phyloP scores from a whole-genome alignment of 2,113 vertebrate species.

The Rhynchomys soricoides region DNA sequence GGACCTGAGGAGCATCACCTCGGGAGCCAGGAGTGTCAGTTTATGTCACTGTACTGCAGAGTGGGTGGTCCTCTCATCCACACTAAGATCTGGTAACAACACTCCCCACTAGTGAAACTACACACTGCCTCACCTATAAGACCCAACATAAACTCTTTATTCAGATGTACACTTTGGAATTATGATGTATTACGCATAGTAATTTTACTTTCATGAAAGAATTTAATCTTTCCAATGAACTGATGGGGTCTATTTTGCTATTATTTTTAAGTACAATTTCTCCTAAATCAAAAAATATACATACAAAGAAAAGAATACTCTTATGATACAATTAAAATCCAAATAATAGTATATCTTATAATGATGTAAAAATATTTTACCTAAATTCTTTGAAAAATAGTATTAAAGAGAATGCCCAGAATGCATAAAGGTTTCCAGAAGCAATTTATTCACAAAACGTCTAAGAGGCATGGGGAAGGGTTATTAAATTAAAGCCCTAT shows the following conservation, averaged over 20 bases:
- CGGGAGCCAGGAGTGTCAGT: not conserved
- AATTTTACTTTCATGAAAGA: not conserved
- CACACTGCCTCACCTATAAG: not conserved
- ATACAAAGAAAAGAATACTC: not conserved
- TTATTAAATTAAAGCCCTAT: constrained; percentile 27
- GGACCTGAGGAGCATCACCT: not conserved
- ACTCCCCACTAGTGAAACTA: constrained; percentile 28
- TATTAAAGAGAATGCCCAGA: not conserved
- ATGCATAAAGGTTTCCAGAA: not conserved
- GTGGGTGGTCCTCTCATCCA: not conserved
- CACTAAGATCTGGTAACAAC: not conserved
- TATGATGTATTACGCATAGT: not conserved
- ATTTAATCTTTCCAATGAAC: constrained; percentile 3
- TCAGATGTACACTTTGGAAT: not conserved
- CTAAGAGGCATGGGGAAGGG: not conserved
- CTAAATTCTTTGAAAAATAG: not conserved
- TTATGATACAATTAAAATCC: constrained; percentile 37
- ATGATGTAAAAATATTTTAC: not conserved
- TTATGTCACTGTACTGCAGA: not conserved
- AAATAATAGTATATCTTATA: constrained; percentile 2
- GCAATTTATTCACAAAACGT: not conserved
- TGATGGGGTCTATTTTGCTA: not conserved
- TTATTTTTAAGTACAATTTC: not conserved
- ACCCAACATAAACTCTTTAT: not conserved
- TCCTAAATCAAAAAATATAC: not conserved